Conservation (phyloP, 2,113 vertebrate species). For the Xenopus borealis region DNA sequence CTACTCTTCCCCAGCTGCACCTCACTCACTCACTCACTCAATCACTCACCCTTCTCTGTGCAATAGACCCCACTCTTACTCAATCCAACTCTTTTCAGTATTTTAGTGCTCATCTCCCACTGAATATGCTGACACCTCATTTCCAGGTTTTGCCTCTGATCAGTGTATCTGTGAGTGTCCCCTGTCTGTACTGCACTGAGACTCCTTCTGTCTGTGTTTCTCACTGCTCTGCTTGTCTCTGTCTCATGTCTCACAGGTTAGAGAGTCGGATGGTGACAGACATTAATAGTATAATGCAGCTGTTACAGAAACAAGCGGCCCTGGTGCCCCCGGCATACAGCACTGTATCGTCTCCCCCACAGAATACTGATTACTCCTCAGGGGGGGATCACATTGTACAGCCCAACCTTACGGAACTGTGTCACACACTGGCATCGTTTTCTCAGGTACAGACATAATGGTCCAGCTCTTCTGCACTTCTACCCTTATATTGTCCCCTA, state of each 20-base stretch:
- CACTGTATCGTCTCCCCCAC: conserved; percentile 77
- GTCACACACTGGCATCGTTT: conserved; percentile 64
- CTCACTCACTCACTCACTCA: too few relatives aligned
- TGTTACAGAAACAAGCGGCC: conserved; percentile 83
- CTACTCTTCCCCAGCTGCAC: too few relatives aligned
- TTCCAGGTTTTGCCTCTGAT: too few relatives aligned
- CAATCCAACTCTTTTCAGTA: too few relatives aligned
- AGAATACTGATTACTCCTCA: conserved; percentile 55
- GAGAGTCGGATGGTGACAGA: conserved; percentile 84
- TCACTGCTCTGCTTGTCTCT: neutral
- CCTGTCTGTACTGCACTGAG: neutral
- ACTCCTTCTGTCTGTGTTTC: neutral
- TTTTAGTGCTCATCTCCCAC: too few relatives aligned
- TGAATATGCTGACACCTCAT: too few relatives aligned
- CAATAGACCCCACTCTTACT: too few relatives aligned
- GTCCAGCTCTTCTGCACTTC: neutral
- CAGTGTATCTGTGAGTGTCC: neutral
- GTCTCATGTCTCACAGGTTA: conserved; percentile 61
- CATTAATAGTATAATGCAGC: conserved; percentile 82
- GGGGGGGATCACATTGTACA: conserved; percentile 56
- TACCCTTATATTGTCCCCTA: neutral
- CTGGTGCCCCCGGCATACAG: conserved; percentile 87
- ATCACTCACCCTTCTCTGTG: too few relatives aligned
- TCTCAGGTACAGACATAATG: conserved; percentile 70
- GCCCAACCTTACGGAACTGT: conserved; percentile 53